Evolutionary conservation across 2,113 vertebrate species (phyloP).

Genomic region (Grantiella picta): DNA sequence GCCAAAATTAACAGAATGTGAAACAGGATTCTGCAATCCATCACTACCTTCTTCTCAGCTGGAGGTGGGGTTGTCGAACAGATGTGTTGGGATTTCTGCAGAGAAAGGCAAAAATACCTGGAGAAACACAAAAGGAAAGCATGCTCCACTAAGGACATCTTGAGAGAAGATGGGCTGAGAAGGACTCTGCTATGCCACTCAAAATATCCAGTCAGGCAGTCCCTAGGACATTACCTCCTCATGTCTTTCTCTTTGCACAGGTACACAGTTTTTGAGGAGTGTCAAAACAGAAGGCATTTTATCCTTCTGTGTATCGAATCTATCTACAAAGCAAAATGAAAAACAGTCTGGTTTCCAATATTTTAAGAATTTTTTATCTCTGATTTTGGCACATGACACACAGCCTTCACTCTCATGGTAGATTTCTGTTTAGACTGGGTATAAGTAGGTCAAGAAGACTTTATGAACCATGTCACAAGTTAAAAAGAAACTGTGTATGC

Average conservation of each 20-base stretch:
- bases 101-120: neutral
- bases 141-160: neutral
- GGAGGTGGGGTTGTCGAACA: conserved; percentile 25
- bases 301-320: neutral
- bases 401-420: neutral
- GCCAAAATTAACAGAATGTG: conserved; percentile 67
- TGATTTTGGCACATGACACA: neutral
- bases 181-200: neutral
- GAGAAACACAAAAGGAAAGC: conserved; percentile 34
- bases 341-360: neutral
- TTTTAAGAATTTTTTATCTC: neutral
- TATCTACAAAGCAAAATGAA: neutral
- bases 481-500: neutral
- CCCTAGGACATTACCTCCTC: neutral
- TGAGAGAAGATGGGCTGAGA: neutral
- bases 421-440: neutral
- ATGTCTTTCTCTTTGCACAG: neutral
- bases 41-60: conserved; percentile 55
- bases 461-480: neutral
- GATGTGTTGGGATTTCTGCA: conserved; percentile 59
- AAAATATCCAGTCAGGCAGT: neutral
- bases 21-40: conserved; percentile 53
- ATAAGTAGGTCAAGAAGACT: neutral
- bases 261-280: neutral
- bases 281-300: neutral